Evolutionary conservation across 2,113 vertebrate genomes (phyloP), one percentile per base, ranked within the genome.

Genomic region (Semicossyphus pulcher): DNA sequence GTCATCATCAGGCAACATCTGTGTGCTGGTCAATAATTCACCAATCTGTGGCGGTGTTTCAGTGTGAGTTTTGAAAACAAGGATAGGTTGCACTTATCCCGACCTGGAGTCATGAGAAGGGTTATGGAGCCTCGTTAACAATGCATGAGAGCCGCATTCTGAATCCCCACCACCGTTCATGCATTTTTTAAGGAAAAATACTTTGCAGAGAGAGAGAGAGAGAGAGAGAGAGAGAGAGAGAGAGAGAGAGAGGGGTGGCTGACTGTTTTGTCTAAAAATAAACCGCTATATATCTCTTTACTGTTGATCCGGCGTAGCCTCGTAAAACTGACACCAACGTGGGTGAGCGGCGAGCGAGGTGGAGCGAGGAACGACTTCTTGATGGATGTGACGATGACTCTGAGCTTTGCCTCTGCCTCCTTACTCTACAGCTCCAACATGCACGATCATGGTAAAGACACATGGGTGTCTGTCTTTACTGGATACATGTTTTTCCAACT

Each of bases 221-320:
- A 26, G 39, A 58, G 41, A 66, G 44, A 70, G 54, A 52, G 61
- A 10, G 51, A n/a, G 39, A 51, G 47, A 66, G 49, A 73, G 31
- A 12, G 57, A 31, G 37, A 47, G 57, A 65, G 51, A 67, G 51
- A 41, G 57, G 47, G 78, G 45, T 51, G 64, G 45, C 76, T 68
- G 58, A 28, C 81, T 74, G 76, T 76, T 83, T 88, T 74, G 64
- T 84, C 88, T 93, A 93, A 93, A 93, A 93, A 93, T 92, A 92
- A 84, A 62, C 62, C 52, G 32, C 39, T 86, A 49, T 77, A 68
- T 67, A 59, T 78, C 28, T 72, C 73, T 85, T 81, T 58, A 47
- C 83, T 84, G 88, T 89, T 86, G 86, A 87, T 85, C 74, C 12
- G 18, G 41, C 72, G 52, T 4, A 49, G 61, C 65, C 68, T 78